phyloP scores from a whole-genome alignment of 2,888 invertebrate species.

The Erynnis tages region DNA sequence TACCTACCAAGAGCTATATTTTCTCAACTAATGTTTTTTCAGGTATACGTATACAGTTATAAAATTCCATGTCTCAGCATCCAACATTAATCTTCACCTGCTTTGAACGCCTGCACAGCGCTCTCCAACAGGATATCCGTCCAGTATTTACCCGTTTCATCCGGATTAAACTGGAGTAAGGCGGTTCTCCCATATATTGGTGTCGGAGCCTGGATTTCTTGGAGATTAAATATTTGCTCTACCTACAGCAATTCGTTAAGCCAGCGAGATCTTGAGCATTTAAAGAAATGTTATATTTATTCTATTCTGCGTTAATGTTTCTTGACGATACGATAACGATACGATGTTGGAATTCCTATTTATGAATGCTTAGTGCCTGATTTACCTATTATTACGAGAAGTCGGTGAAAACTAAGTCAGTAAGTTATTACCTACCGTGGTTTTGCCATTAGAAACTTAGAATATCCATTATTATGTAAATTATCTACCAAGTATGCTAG shows the following conservation, averaged over 20 bases:
- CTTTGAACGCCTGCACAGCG: not conserved
- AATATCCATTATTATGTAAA: slow-evolving; percentile 2
- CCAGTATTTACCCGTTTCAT: slow-evolving; percentile 25
- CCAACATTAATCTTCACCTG: slow-evolving; percentile 1
- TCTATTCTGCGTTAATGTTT: too few species aligned
- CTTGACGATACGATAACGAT: too few species aligned
- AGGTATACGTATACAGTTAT: too few species aligned
- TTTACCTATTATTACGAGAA: too few species aligned
- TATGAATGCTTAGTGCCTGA: too few species aligned
- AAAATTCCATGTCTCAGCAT: not conserved
- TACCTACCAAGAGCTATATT: too few species aligned
- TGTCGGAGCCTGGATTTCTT: slow-evolving; percentile 13
- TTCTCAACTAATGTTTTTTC: too few species aligned
- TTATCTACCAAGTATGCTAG: not conserved
- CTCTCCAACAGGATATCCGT: slow-evolving; percentile 16
- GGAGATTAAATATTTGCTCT: slow-evolving; percentile 17
- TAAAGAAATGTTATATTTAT: too few species aligned
- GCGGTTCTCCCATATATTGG: slow-evolving; percentile 22
- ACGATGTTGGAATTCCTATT: too few species aligned
- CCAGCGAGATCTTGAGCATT: too few species aligned
- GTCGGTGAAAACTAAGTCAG: not conserved
- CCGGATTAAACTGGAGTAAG: slow-evolving; percentile 26
- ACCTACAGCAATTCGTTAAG: not conserved
- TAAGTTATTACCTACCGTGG: slow-evolving; percentile 6
- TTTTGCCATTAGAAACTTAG: slow-evolving; percentile 5